A percentile compares a stretch with the other conserved stretches of the same genome.
These are phyloP conservation scores for Drosophila dunni DNA, from an alignment of 1,140 invertebrate species.

Conservation along the genomic window DNA sequence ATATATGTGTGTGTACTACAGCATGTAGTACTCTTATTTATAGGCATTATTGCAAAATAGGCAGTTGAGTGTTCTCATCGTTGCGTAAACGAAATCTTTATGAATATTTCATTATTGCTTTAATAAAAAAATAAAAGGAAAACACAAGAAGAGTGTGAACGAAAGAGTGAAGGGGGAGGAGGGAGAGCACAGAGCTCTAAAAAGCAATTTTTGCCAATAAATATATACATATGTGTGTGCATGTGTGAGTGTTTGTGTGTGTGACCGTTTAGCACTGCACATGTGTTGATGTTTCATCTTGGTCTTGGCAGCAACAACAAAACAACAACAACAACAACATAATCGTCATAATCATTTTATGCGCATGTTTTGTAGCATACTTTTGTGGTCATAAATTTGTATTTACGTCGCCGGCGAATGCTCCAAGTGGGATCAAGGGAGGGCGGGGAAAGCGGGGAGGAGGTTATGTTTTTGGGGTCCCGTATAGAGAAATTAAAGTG, in stretches of 20 bases:
- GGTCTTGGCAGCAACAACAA: slow-evolving; percentile 33
- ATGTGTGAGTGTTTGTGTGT: slow-evolving; percentile 26
- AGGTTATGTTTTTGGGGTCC: too few relatives aligned
- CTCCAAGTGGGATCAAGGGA: slow-evolving; percentile 53
- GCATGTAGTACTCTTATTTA: slow-evolving; percentile 37
- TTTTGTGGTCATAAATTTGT: slow-evolving; percentile 79
- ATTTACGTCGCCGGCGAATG: slow-evolving; percentile 67
- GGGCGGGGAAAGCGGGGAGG: background rate
- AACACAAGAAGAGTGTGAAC: background rate
- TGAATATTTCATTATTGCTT: slow-evolving; percentile 82
- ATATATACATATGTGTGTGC: slow-evolving; percentile 36
- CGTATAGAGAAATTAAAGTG: slow-evolving; percentile 70
- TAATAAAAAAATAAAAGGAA: slow-evolving; percentile 61
- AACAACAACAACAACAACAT: slow-evolving; percentile 42
- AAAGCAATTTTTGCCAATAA: slow-evolving; percentile 82
- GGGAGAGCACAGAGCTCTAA: slow-evolving; percentile 33
- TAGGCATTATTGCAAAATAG: slow-evolving; percentile 64
- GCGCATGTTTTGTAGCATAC: slow-evolving; percentile 75
- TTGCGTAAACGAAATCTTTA: slow-evolving; percentile 74
- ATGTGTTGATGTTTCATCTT: slow-evolving; percentile 39
- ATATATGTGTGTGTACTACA: slow-evolving; percentile 31
- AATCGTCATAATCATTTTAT: slow-evolving; percentile 83
- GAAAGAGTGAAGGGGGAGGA: slow-evolving; percentile 5
- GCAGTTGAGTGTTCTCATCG: slow-evolving; percentile 51
- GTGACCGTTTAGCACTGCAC: slow-evolving; percentile 51